These are phyloP conservation scores for Solea senegalensis DNA, from an alignment of 2,113 vertebrate species.

Conservation along the genomic window DNA sequence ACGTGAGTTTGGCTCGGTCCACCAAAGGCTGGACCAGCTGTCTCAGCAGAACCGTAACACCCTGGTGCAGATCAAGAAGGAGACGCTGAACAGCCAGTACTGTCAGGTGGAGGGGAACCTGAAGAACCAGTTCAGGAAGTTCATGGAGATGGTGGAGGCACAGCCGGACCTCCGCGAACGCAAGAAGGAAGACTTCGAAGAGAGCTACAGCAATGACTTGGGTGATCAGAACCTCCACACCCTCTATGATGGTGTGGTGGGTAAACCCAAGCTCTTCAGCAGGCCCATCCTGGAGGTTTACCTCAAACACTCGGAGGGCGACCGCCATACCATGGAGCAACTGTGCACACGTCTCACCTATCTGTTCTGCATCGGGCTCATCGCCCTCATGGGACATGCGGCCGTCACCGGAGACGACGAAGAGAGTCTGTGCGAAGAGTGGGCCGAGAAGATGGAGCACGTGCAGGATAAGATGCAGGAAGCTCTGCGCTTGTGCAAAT, in stretches of 20 bases:
- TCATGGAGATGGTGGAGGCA: constrained; percentile 82
- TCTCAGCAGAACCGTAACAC: constrained; percentile 70
- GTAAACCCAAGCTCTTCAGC: constrained; percentile 81
- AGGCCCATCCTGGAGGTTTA: constrained; percentile 82
- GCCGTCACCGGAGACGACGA: constrained; percentile 81
- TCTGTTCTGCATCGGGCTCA: constrained; percentile 85
- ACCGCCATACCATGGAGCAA: constrained; percentile 76
- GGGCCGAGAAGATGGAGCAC: constrained; percentile 79
- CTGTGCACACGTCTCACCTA: constrained; percentile 82
- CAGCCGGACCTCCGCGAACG: constrained; percentile 53
- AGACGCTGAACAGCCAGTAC: constrained; percentile 81
- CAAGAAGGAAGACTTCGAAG: constrained; percentile 74
- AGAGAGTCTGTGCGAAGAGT: constrained; percentile 78
- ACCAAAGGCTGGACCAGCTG: constrained; percentile 74
- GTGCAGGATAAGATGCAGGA: constrained; percentile 82
- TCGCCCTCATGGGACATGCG: constrained; percentile 81
- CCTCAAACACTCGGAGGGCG: constrained; percentile 75
- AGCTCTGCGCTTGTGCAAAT: constrained; percentile 75
- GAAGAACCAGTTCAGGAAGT: constrained; percentile 81
- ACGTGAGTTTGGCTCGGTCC: constrained; percentile 75
- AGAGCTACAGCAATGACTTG: constrained; percentile 74
- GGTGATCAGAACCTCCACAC: constrained; percentile 85
- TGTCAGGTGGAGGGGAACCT: constrained; percentile 80
- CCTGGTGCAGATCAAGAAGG: constrained; percentile 79
- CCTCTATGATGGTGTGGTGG: constrained; percentile 83